phyloP scores from a whole-genome alignment of 2,888 invertebrate genomes.

The Catocala sponsa region DNA sequence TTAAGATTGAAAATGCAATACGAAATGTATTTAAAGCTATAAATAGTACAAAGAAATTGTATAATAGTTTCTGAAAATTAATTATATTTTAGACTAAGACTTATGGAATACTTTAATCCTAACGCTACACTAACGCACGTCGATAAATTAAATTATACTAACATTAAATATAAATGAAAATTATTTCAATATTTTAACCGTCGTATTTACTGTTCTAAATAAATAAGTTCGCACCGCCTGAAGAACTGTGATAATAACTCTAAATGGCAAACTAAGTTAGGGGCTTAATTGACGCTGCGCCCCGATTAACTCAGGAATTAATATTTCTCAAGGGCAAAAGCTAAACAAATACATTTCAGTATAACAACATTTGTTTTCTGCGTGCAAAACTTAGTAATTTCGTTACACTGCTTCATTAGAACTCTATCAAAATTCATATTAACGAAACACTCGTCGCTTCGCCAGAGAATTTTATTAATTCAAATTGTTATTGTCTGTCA shows the following conservation, averaged over 20 bases:
- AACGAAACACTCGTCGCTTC: conserved; percentile 46
- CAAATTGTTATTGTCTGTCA: conserved; percentile 38
- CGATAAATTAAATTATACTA: too few species aligned
- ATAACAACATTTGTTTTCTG: conserved; percentile 38
- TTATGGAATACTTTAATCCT: too few species aligned
- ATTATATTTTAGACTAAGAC: too few species aligned
- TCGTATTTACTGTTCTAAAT: background rate
- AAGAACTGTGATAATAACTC: conserved; percentile 78
- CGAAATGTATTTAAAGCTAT: too few species aligned
- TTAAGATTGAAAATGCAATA: too few species aligned
- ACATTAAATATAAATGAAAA: too few species aligned
- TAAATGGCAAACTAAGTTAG: conserved; percentile 69
- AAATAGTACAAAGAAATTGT: too few species aligned
- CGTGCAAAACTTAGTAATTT: conserved; percentile 42
- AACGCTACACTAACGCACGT: too few species aligned
- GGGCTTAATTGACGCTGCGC: conserved; percentile 65
- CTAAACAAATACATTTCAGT: conserved; percentile 49
- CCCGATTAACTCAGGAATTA: conserved; percentile 58
- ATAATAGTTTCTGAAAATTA: too few species aligned
- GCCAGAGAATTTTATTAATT: conserved; percentile 14
- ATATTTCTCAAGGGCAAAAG: conserved; percentile 60
- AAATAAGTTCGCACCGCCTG: conserved; percentile 59
- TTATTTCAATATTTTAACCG: background rate
- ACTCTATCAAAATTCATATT: conserved; percentile 45
- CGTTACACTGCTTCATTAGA: conserved; percentile 45